phyloP scores from a whole-genome alignment of 2,113 vertebrate species.

The Rattus rattus region DNA sequence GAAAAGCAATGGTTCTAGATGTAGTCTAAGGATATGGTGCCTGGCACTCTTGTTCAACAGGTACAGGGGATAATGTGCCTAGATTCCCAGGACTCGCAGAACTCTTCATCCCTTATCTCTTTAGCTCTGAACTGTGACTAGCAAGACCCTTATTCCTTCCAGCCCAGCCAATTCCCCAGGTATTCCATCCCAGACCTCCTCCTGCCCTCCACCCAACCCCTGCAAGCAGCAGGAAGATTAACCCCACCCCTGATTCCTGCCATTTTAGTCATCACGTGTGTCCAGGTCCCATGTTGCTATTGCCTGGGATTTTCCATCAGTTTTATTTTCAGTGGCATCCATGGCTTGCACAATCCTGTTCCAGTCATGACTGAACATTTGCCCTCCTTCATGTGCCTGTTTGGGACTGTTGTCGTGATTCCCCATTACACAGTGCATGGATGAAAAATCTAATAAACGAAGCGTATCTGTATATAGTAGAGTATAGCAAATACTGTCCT shows the following conservation, averaged over 20 bases:
- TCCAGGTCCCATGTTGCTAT: conserved; percentile 53
- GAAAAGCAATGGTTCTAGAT: conserved; percentile 61
- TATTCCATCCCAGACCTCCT: not conserved
- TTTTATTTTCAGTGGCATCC: conserved; percentile 69
- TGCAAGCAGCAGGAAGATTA: conserved; percentile 58
- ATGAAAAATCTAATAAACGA: conserved; percentile 78
- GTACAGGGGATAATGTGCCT: conserved; percentile 63
- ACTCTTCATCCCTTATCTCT: conserved; percentile 64
- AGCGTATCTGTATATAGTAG: conserved; percentile 88
- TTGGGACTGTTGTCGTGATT: conserved; percentile 87
- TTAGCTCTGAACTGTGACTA: conserved; percentile 79
- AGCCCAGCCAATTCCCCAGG: not conserved
- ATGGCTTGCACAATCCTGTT: conserved; percentile 69
- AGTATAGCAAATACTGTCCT: conserved; percentile 81
- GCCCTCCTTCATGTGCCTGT: conserved; percentile 75
- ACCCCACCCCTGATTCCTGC: conserved; percentile 1
- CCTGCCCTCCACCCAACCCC: not conserved
- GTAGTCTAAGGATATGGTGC: conserved; percentile 26
- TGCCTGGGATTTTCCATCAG: conserved; percentile 53
- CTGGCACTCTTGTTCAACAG: conserved; percentile 60
- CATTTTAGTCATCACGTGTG: conserved; percentile 77
- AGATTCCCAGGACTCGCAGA: conserved; percentile 67
- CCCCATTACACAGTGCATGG: conserved; percentile 89
- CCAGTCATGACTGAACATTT: conserved; percentile 68
- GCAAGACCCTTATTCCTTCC: conserved; percentile 67